phyloP scores from a whole-genome alignment of 2,888 invertebrate genomes.

The Entomobrya multifasciata region DNA sequence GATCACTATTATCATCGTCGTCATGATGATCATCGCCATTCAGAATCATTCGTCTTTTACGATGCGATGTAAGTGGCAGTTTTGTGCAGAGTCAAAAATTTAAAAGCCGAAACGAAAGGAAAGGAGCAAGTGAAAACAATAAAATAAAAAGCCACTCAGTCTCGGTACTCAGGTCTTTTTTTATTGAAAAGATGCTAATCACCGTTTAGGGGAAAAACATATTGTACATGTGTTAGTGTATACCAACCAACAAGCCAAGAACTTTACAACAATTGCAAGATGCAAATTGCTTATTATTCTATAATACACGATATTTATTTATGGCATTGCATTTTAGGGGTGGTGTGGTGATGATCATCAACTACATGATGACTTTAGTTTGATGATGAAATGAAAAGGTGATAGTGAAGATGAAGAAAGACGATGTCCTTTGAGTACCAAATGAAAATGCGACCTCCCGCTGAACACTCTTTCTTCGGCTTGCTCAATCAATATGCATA shows the following conservation, averaged over 20 bases:
- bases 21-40: no score
- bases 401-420: constrained; percentile 11
- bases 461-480: constrained; percentile 36
- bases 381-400: constrained; percentile 31
- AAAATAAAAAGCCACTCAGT: constrained; percentile 4
- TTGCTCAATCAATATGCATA: constrained; percentile 35
- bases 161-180: background rate
- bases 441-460: constrained; percentile 42
- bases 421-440: constrained; percentile 35
- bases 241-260: constrained; percentile 4
- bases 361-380: constrained; percentile 18
- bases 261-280: no score
- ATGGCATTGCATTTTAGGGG: background rate
- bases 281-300: constrained; percentile 24
- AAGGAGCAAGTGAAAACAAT: constrained; percentile 33
- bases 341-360: constrained; percentile 3
- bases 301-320: no score
- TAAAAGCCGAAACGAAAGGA: constrained; percentile 24
- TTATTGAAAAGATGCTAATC: constrained; percentile 22
- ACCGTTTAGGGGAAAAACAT: constrained; percentile 9
- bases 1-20: no score
- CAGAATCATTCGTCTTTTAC: no score
- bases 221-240: background rate
- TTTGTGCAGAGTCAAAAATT: background rate
- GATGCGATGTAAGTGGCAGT: no score